Conservation (phyloP, 2,888 invertebrate species). For the Sminthurinus aureus region DNA sequence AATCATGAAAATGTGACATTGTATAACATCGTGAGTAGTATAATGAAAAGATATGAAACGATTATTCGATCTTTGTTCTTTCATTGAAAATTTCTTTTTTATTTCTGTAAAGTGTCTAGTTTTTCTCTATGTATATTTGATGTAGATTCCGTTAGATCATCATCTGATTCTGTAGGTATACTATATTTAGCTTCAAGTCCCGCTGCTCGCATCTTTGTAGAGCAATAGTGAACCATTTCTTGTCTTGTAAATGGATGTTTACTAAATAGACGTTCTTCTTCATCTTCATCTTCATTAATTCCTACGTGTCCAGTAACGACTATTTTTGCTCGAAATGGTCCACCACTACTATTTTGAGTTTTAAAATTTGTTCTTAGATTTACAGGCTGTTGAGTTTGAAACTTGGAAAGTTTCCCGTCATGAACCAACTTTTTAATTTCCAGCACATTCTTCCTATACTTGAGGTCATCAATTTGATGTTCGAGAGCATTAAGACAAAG, state of each 20-base stretch:
- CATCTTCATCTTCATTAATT: conserved; percentile 35
- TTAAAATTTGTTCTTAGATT: background rate
- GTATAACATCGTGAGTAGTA: too few species aligned
- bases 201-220: conserved; percentile 12
- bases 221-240: conserved; percentile 35
- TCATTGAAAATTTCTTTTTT: too few species aligned
- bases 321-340: conserved; percentile 29
- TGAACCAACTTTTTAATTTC: background rate
- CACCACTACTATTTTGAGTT: conserved; percentile 20
- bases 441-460: conserved; percentile 9
- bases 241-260: conserved; percentile 26
- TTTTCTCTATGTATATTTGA: background rate
- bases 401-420: background rate
- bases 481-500: conserved; percentile 28
- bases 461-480: conserved; percentile 35
- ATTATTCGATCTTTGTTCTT: too few species aligned
- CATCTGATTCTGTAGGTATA: conserved; percentile 1
- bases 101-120: too few species aligned
- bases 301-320: conserved; percentile 37
- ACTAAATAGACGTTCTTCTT: conserved; percentile 31
- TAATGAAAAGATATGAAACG: too few species aligned
- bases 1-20: too few species aligned
- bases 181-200: conserved; percentile 27
- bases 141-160: background rate
- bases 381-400: background rate